Evolutionary conservation across 2,113 vertebrate species (phyloP), one percentile per base, ranked within the genome.

Genomic region (Cygnus atratus): DNA sequence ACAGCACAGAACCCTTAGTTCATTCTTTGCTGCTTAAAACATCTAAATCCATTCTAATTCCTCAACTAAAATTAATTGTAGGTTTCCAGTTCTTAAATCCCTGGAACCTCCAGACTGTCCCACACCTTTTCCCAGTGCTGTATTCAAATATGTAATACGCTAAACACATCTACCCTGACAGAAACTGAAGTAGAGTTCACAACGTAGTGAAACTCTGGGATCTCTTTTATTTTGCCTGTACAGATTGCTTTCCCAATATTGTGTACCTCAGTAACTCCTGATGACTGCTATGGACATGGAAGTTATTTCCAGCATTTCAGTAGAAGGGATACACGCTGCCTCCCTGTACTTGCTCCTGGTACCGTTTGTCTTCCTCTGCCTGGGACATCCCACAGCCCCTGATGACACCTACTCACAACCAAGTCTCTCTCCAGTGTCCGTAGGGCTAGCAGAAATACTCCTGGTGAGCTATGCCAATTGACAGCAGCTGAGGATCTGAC

Each of bases 21-120:
- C 93, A 91, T 90, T 85, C 77, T 83, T 94, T 55, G 74, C 84
- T 73, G 93, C 87, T 95, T 87, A 95, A 95, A 95, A 50, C 84
- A 92, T 57, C 89, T 92, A 92, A 95, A 95, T 72, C 66, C 66
- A 50, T 20, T 26, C 74, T 72, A 77, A 84, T 71, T 91, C 76
- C 80, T 90, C 83, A 85, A 90, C 25, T 16, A 77, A 85, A 88
- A 93, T 86, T 88, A 93, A 93, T 79, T 77, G 86, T 92, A 94
- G 68, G 72, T 93, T 95, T 95, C 70, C 80, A 81, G 81, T 91
- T 92, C 92, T 87, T 82, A 95, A 96, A 87, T 62, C n/a, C 63
- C 85, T 92, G 74, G 67, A 90, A 87, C 39, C 70, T 95, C 24
- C 61, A 92, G 80, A 80, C 46, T 68, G 37, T 61, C 87, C 83